These are phyloP conservation scores for Oryctolagus cuniculus DNA, from an alignment of 2,113 vertebrate genomes.

Conservation along the genomic window DNA sequence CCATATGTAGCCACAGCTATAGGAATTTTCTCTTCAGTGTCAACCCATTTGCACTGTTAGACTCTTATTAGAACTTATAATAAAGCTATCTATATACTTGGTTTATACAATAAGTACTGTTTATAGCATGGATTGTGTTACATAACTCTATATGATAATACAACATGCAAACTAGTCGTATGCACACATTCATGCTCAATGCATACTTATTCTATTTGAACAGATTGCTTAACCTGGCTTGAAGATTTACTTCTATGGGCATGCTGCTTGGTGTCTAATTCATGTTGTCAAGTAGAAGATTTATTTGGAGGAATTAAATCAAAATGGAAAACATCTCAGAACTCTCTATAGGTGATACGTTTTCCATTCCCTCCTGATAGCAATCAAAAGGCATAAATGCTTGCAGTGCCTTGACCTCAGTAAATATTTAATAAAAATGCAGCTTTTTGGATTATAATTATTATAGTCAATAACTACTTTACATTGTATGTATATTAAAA, in stretches of 20 bases:
- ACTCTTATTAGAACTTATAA: background rate
- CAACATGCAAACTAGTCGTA: background rate
- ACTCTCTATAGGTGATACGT: background rate
- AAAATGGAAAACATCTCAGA: slow-evolving; percentile 31
- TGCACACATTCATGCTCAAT: background rate
- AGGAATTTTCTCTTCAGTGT: background rate
- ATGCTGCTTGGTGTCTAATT: background rate
- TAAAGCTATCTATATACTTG: background rate
- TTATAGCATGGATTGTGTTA: background rate
- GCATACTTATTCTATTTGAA: background rate
- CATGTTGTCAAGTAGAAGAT: slow-evolving; percentile 32
- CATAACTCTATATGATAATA: background rate
- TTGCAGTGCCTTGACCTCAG: background rate
- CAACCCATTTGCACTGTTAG: background rate
- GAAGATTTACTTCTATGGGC: background rate
- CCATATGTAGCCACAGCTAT: background rate
- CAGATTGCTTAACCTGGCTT: background rate
- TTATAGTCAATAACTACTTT: background rate
- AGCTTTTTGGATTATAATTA: background rate
- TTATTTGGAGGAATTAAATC: background rate
- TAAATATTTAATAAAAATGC: slow-evolving; percentile 50
- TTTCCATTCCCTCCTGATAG: background rate
- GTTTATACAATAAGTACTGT: background rate
- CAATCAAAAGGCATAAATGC: slow-evolving; percentile 30
- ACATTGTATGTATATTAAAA: slow-evolving; percentile 3